Conservation (phyloP, 2,797 vertebrate species). For the Cichlasoma orientale region DNA sequence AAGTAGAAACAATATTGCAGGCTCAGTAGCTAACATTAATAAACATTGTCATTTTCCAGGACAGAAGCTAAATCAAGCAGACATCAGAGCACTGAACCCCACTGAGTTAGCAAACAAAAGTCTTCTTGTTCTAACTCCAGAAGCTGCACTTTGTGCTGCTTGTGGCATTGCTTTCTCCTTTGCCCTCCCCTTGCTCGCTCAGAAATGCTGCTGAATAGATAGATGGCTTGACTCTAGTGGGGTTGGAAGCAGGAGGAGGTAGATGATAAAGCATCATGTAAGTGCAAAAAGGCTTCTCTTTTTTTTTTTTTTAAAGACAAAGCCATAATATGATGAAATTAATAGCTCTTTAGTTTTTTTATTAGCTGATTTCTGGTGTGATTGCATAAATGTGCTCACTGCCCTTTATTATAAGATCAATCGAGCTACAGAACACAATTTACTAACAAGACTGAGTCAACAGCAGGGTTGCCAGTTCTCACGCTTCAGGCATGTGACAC, state of each 20-base stretch:
- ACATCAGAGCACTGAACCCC: constrained; percentile 57
- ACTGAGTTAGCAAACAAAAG: constrained; percentile 66
- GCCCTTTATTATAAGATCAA: constrained; percentile 5
- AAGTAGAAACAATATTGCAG: constrained; percentile 29
- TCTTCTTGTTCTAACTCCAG: constrained; percentile 65
- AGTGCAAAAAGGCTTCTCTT: background rate
- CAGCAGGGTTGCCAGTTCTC: background rate
- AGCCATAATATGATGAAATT: background rate
- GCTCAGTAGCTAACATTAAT: constrained; percentile 41
- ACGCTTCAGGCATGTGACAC: background rate
- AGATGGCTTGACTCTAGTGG: constrained; percentile 36
- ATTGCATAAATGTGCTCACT: background rate
- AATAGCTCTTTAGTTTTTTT: background rate
- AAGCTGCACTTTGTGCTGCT: constrained; percentile 66
- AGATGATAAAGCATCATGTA: constrained; percentile 3
- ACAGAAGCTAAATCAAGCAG: constrained; percentile 54
- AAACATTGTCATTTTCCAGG: constrained; percentile 46
- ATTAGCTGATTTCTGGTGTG: background rate
- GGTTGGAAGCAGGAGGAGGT: constrained; percentile 21
- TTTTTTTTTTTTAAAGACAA: background rate
- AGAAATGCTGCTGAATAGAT: constrained; percentile 59
- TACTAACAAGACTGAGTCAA: background rate
- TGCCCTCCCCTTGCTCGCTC: constrained; percentile 47
- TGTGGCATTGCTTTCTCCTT: constrained; percentile 52
- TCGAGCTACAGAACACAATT: background rate